These are phyloP conservation scores for Phalanger gymnotis DNA, from an alignment of 2,797 vertebrate genomes.

Conservation along the genomic window DNA sequence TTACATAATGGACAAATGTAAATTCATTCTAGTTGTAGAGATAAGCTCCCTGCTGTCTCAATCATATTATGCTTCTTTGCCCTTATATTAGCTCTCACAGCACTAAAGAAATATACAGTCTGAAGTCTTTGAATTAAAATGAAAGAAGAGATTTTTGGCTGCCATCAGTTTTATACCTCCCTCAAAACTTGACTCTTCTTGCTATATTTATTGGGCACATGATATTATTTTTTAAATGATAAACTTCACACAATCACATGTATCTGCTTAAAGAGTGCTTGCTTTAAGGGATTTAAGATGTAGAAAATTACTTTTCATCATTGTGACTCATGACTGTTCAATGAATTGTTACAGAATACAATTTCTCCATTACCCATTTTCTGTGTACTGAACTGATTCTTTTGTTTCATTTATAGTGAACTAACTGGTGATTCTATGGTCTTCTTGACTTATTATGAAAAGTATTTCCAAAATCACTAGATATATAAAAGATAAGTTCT, in stretches of 20 bases:
- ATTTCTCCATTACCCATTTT: conserved; percentile 79
- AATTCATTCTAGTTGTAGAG: conserved; percentile 70
- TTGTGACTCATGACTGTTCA: conserved; percentile 78
- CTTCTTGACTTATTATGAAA: conserved; percentile 70
- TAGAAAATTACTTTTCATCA: conserved; percentile 76
- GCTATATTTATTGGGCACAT: conserved; percentile 57
- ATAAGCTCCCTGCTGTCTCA: conserved; percentile 74
- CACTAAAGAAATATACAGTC: conserved; percentile 30
- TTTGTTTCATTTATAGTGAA: conserved; percentile 78
- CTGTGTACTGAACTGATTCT: conserved; percentile 67
- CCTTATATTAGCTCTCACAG: conserved; percentile 68
- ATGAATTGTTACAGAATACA: conserved; percentile 78
- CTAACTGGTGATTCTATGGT: conserved; percentile 57
- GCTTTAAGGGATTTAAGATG: conserved; percentile 74
- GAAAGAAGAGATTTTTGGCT: conserved; percentile 17
- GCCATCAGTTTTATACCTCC: conserved; percentile 60
- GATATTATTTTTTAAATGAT: conserved; percentile 69
- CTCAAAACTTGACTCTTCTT: conserved; percentile 50
- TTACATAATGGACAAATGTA: conserved; percentile 77
- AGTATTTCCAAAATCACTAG: conserved; percentile 66
- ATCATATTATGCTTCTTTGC: conserved; percentile 74
- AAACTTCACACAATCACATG: conserved; percentile 55
- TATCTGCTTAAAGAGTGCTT: conserved; percentile 59
- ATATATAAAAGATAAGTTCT: conserved; percentile 51
- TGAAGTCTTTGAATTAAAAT: conserved; percentile 52